Evolutionary conservation across 2,113 vertebrate genomes (phyloP), one percentile per base, ranked within the genome.

Genomic region (Coryphaenoides rupestris): DNA sequence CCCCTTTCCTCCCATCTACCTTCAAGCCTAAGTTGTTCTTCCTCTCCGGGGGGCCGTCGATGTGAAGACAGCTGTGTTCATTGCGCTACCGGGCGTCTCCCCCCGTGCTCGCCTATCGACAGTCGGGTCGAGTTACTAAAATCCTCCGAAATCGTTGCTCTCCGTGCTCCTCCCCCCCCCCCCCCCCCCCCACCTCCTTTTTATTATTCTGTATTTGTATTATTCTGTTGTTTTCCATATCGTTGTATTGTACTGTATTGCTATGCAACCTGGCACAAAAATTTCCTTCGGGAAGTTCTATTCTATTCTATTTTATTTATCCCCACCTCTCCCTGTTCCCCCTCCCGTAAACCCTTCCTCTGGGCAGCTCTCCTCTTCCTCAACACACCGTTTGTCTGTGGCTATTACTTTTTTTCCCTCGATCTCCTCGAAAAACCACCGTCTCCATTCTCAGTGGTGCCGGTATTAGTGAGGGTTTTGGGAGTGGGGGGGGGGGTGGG

Each of bases 401-500:
- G 49, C 2, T 55, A 66, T 68, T 28, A 72, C 77, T 66, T 21
- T 46, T 58, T 57, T 9, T 12, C 66, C 72, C 64, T 69, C n/a
- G n/a, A n/a, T n/a, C 46, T 24, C 33, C 33, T 40, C 6, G 55
- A 65, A n/a, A n/a, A n/a, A 60, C 63, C 67, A 69, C 68, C 55
- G 33, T 58, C 50, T 12, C 47, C n/a, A n/a, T 14, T 66, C 58
- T 60, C 58, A 40, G 33, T 40, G 33, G 6, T 33, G 5, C 28
- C 13, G 13, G 33, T 40, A 40, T 40, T 7, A 40, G 33, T 12
- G 17, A 67, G 76, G 69, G 67, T 57, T 78, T 69, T 72, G 63
- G 73, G 68, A 73, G 76, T 79, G 68, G 74, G 77, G 79, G 72
- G 15, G 47, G 15, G 47, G 47, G 46, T 40, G 33, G 33, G 24